Conservation (phyloP, 37 sponge, comb jelly and placozoan species). For the Lycopodina hypogea region DNA sequence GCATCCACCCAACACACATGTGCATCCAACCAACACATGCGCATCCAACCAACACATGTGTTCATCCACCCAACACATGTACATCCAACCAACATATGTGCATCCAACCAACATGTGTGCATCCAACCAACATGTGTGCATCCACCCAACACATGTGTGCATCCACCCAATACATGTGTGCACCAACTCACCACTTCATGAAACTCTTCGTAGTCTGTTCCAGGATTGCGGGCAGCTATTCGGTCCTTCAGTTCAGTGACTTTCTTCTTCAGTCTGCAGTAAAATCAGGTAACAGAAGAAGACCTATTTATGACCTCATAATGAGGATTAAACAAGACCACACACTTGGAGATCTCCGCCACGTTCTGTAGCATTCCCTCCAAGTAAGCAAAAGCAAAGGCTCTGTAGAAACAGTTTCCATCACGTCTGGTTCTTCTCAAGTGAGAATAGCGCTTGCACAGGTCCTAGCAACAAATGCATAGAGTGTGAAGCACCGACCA, state of each 20-base stretch:
- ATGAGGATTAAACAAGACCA: too few species aligned
- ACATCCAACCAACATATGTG: too few species aligned
- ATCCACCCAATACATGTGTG: too few species aligned
- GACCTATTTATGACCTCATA: neutral
- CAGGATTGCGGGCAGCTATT: constrained; percentile 88
- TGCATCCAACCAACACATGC: too few species aligned
- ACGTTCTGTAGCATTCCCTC: constrained; percentile 50
- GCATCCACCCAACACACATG: too few species aligned
- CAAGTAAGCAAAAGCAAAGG: constrained; percentile 84
- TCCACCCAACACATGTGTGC: too few species aligned
- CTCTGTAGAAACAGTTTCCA: constrained; percentile 99
- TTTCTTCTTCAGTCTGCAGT: constrained; percentile 53
- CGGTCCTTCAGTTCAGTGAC: constrained; percentile 50
- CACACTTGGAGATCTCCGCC: constrained; percentile 44
- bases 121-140: too few species aligned
- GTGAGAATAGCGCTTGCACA: constrained; percentile 57
- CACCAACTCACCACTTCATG: constrained; percentile 75
- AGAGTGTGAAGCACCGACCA: too few species aligned
- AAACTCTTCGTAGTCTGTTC: constrained; percentile 78
- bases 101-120: too few species aligned
- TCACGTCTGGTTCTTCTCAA: constrained; percentile 88
- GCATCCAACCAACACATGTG: too few species aligned
- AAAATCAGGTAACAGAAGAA: neutral
- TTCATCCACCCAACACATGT: too few species aligned
- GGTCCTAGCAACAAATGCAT: constrained; percentile 51